Percentiles rank a stretch among this genome's conserved stretches.
These are phyloP conservation scores for Pocota personata DNA, from an alignment of 2,888 invertebrate species.

Conservation along the genomic window DNA sequence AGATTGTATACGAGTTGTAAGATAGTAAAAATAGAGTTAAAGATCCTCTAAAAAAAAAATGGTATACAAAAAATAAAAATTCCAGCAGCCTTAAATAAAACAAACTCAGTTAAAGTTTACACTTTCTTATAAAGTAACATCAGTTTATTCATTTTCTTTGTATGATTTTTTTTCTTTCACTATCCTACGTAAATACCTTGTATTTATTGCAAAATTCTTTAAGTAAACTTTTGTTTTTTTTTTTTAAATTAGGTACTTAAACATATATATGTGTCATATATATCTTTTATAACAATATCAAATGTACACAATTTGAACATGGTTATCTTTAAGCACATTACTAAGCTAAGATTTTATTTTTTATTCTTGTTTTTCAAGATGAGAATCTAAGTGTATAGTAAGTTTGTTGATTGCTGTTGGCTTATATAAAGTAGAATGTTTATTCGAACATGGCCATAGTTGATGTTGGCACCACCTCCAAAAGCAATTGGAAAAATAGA, in stretches of 20 bases:
- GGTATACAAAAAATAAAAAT: not conserved
- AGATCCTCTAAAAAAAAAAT: not conserved
- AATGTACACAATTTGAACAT: slow-evolving; percentile 69
- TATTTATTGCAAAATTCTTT: slow-evolving; percentile 69
- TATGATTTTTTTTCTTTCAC: slow-evolving; percentile 41
- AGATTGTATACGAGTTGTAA: no score
- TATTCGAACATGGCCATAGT: slow-evolving; percentile 85
- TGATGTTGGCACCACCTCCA: slow-evolving; percentile 95
- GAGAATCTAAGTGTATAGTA: slow-evolving; percentile 62
- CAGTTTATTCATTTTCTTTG: slow-evolving; percentile 40
- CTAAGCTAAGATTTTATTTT: slow-evolving; percentile 48
- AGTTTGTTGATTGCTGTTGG: slow-evolving; percentile 55
- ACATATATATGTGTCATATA: slow-evolving; percentile 63
- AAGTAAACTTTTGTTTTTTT: slow-evolving; percentile 50
- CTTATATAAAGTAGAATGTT: slow-evolving; percentile 39
- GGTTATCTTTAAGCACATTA: slow-evolving; percentile 65
- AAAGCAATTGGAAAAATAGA: slow-evolving; percentile 93
- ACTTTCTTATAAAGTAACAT: slow-evolving; percentile 58
- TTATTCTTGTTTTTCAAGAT: slow-evolving; percentile 49
- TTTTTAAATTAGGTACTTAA: slow-evolving; percentile 67
- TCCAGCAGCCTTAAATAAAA: slow-evolving; percentile 59
- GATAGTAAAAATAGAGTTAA: no score
- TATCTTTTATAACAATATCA: slow-evolving; percentile 68
- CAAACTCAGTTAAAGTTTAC: slow-evolving; percentile 46
- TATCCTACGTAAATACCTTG: slow-evolving; percentile 69